Percentiles rank a stretch among this genome's conserved stretches.
These are phyloP conservation scores for Sycobia sp. DNA, from an alignment of 1,140 invertebrate genomes.

Conservation along the genomic window DNA sequence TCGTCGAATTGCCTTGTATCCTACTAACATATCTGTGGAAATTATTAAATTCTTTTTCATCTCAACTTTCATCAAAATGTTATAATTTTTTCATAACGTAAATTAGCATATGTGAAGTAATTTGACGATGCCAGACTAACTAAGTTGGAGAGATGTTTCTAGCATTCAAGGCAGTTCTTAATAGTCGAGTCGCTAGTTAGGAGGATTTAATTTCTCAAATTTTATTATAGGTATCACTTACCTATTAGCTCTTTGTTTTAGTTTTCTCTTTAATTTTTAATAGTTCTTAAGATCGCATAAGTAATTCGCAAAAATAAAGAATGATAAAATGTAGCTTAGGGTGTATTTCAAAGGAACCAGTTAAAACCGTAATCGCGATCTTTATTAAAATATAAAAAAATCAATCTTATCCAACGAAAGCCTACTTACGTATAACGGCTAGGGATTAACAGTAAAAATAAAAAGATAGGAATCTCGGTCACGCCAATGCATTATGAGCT, in stretches of 20 bases:
- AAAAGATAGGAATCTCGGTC: background rate
- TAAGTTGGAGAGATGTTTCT: background rate
- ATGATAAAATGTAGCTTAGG: slow-evolving; percentile 19
- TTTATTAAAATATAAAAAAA: slow-evolving; percentile 6
- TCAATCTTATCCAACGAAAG: slow-evolving; percentile 31
- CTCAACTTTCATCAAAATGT: too few relatives aligned
- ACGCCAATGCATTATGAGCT: slow-evolving; percentile 26
- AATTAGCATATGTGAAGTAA: too few relatives aligned
- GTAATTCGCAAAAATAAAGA: slow-evolving; percentile 15
- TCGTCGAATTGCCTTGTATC: background rate
- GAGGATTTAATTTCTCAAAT: slow-evolving; percentile 28
- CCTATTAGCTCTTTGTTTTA: slow-evolving; percentile 22
- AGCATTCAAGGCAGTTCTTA: slow-evolving; percentile 17
- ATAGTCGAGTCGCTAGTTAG: slow-evolving; percentile 24
- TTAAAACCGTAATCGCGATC: too few relatives aligned
- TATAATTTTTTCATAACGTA: too few relatives aligned
- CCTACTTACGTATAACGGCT: slow-evolving; percentile 24
- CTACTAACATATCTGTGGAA: background rate
- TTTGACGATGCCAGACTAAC: too few relatives aligned
- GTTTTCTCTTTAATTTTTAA: slow-evolving; percentile 6
- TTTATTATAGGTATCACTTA: slow-evolving; percentile 16
- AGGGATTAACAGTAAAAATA: slow-evolving; percentile 8
- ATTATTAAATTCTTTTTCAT: too few relatives aligned
- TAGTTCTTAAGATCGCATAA: slow-evolving; percentile 32
- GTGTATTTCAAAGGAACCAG: slow-evolving; percentile 30